Evolutionary conservation across 2,113 vertebrate genomes (phyloP).

Genomic region (Thermophis baileyi): DNA sequence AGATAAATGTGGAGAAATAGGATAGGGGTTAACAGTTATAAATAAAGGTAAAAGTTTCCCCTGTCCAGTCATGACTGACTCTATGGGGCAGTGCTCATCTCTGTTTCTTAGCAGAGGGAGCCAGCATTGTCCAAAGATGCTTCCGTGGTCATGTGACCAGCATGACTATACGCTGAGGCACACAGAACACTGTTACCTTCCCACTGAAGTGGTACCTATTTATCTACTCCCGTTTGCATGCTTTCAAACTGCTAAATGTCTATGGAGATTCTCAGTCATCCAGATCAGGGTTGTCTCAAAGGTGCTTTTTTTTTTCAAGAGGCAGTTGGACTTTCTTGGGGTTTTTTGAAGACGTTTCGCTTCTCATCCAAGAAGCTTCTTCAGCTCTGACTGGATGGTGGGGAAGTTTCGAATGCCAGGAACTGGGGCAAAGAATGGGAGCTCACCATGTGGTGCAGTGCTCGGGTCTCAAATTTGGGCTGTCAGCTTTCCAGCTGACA

Average conservation of each 20-base stretch:
- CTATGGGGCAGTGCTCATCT: neutral
- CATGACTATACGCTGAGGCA: neutral
- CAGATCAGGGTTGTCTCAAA: too few relatives aligned
- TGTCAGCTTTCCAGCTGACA: neutral
- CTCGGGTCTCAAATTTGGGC: neutral
- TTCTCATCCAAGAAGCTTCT: too few relatives aligned
- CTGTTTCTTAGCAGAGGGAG: neutral
- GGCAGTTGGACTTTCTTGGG: too few relatives aligned
- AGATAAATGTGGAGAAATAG: neutral
- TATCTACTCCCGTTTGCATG: neutral
- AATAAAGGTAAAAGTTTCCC: neutral
- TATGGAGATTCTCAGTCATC: too few relatives aligned
- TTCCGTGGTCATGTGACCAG: neutral
- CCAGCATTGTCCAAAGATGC: neutral
- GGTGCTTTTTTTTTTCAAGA: rapidly evolving
- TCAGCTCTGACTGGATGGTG: too few relatives aligned
- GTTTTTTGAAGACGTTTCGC: too few relatives aligned
- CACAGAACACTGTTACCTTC: neutral
- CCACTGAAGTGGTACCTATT: neutral
- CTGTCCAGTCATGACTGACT: neutral
- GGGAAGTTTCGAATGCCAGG: neutral
- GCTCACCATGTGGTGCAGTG: neutral
- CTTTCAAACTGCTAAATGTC: neutral
- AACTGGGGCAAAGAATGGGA: neutral
- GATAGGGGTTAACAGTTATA: neutral